Conservation (phyloP, 2,797 vertebrate species). For the Hemibagrus guttatus region DNA sequence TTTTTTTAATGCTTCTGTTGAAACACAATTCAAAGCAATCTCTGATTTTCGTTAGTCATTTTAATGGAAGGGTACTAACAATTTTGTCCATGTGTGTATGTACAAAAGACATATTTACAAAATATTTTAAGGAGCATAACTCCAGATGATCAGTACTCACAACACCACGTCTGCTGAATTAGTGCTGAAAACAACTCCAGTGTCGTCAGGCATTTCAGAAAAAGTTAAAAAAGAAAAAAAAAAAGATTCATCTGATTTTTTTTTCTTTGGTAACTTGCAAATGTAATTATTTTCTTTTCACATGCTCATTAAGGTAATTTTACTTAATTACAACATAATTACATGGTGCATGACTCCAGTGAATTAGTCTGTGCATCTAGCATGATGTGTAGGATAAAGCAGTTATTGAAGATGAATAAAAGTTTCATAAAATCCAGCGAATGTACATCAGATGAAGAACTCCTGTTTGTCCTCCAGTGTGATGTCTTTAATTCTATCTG, state of each 20-base stretch:
- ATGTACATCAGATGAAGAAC: constrained; percentile 83
- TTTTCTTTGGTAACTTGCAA: background rate
- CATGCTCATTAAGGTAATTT: background rate
- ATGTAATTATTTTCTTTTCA: background rate
- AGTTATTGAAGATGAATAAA: background rate
- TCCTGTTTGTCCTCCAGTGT: constrained; percentile 75
- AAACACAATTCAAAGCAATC: too few relatives aligned
- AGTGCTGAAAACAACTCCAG: background rate
- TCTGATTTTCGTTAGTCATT: too few relatives aligned
- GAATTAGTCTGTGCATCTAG: background rate
- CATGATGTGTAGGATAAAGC: background rate
- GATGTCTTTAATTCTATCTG: constrained; percentile 37
- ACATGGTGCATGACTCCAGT: background rate
- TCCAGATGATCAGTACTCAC: background rate
- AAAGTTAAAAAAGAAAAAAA: background rate
- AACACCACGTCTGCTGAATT: background rate
- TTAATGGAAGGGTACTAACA: too few relatives aligned
- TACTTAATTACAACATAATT: background rate
- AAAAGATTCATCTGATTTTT: too few relatives aligned
- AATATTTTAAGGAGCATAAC: background rate
- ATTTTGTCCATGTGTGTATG: background rate
- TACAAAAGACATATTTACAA: background rate
- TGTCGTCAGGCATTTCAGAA: too few relatives aligned
- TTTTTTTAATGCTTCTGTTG: too few relatives aligned
- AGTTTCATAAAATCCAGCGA: background rate